These are phyloP conservation scores for Monoplex corrugatus DNA, from an alignment of 2,888 invertebrate species.

Conservation along the genomic window DNA sequence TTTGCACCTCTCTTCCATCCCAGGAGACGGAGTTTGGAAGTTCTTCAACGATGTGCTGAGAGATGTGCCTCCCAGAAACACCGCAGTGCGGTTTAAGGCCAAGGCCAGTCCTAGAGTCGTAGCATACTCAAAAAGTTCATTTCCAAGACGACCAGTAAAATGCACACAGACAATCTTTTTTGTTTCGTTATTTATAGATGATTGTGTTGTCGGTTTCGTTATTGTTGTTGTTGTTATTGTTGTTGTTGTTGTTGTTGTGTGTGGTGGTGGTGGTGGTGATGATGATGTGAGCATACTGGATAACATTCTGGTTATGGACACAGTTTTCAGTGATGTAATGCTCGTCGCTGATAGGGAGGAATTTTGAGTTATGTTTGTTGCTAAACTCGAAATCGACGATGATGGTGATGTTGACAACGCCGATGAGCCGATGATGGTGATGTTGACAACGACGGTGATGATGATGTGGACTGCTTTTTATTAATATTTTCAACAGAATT, in stretches of 20 bases:
- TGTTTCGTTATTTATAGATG: neutral
- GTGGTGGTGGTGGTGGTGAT: neutral
- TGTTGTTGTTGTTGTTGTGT: neutral
- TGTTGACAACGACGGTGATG: no score
- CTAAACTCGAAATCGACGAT: no score
- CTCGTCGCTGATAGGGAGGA: no score
- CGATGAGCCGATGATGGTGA: no score
- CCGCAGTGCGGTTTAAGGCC: conserved; percentile 29
- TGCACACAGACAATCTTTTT: conserved; percentile 1
- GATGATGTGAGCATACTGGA: neutral
- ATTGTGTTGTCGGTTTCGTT: neutral
- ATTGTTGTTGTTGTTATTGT: neutral
- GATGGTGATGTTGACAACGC: no score
- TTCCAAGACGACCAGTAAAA: conserved; percentile 41
- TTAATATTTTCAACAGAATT: no score
- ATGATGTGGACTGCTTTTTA: no score
- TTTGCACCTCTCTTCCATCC: neutral
- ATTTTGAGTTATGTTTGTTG: no score
- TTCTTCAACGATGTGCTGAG: neutral
- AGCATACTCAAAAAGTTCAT: conserved; percentile 47
- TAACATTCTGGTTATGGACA: no score
- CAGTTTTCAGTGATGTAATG: no score
- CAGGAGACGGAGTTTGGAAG: neutral
- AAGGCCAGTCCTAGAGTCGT: conserved; percentile 42
- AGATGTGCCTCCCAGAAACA: neutral